A percentile compares a stretch with the other conserved stretches of the same genome.
These are phyloP conservation scores for Cepphus grylle DNA, from an alignment of 2,113 vertebrate genomes.

Conservation along the genomic window DNA sequence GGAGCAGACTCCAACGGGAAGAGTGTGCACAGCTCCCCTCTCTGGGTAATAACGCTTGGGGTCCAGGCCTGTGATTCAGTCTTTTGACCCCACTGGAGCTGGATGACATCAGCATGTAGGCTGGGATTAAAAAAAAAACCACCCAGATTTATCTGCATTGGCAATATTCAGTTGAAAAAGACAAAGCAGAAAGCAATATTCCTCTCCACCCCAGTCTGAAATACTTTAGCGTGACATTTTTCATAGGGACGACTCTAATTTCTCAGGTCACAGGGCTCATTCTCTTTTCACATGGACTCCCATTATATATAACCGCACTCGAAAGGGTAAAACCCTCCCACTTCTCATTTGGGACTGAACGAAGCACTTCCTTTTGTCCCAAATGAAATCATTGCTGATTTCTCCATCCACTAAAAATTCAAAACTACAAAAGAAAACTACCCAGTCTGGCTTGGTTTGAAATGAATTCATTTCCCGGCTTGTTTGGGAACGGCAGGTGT, in stretches of 20 bases:
- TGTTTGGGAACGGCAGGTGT: constrained; percentile 11
- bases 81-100: background rate
- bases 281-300: background rate
- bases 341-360: background rate
- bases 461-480: constrained; percentile 29
- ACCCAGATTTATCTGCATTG: background rate
- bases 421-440: constrained; percentile 22
- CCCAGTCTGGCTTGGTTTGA: background rate
- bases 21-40: fast-evolving
- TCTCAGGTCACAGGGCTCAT: background rate
- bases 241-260: background rate
- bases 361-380: constrained; percentile 13
- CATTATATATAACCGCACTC: background rate
- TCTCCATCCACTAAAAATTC: constrained; percentile 19
- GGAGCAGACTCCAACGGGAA: background rate
- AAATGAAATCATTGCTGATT: constrained; percentile 43
- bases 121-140: background rate
- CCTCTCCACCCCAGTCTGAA: background rate
- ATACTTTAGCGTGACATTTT: background rate
- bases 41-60: background rate
- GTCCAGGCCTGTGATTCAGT: background rate
- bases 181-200: background rate
- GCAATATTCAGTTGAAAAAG: background rate
- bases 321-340: background rate
- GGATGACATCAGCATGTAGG: background rate